Evolutionary conservation across 2,113 vertebrate genomes (phyloP), one percentile per base, ranked within the genome.

Genomic region (Pimephales promelas): DNA sequence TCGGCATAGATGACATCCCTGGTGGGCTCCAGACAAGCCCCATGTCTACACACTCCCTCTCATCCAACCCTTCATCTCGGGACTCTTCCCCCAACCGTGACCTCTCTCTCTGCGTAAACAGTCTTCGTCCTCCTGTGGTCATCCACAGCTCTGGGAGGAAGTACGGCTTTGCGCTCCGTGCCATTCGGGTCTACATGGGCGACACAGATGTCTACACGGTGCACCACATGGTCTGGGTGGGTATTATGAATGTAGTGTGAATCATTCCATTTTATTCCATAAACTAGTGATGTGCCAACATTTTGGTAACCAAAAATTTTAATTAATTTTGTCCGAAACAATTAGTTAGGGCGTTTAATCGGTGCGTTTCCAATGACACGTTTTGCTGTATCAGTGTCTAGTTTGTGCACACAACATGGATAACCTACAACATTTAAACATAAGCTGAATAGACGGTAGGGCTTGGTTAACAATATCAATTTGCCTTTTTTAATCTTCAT

Each of bases 201-300:
- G 95, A 99, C 90, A 97, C 92, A 0, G 96, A 98, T 0, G 90
- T 99, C 87, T 98, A 99, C 80, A 93, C 97, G 0, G 97, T 99
- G 73, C 97, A 99, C 86, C 97, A 99, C 34, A 96, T 98, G 90
- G 97, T 99, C 90, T 99, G 97, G 97, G 97, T 99, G 88, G 0
- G 97, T 89, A 22, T 85, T 28, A 31, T 59, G 10, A 13, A 40
- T 54, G 22, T 20, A 68, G 24, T 36, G 45, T 14, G 34, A 9
- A 74, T 49, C n/a, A 18, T 45, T 72, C 5, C 10, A 26, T 14
- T 72, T 43, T 45, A 26, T 13, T 31, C 6, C 16, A 10, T 66
- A 1, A 18, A 36, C 16, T 34, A 18, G 28, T 18, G 28, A 64
- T 64, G 61, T 14, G 9, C 14, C 14, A 18, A 18, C 14, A 54